phyloP scores from a whole-genome alignment of 92 coral and sea anemone genomes.

The Virgularia gustaviana region DNA sequence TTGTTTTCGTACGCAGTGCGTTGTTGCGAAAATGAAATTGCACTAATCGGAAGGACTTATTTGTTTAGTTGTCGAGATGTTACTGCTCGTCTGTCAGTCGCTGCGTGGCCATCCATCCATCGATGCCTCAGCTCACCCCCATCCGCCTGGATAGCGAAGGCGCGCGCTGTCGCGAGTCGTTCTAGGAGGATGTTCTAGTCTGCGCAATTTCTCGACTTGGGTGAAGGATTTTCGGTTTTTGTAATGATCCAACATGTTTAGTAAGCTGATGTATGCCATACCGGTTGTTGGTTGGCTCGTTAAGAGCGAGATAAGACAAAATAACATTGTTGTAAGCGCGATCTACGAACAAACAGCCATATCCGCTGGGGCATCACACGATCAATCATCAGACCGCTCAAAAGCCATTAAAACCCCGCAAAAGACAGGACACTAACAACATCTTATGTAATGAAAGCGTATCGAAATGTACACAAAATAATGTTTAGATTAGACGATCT shows the following conservation, averaged over 20 bases:
- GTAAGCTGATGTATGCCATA: background rate
- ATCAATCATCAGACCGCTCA: constrained; percentile 33
- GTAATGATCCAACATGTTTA: background rate
- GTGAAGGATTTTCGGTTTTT: no score
- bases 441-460: constrained; percentile 36
- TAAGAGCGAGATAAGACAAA: background rate
- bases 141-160: background rate
- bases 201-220: no score
- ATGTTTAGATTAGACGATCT: constrained; percentile 27
- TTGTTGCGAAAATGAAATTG: constrained; percentile 32
- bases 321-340: constrained; percentile 18
- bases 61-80: constrained; percentile 13
- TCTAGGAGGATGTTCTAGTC: no score
- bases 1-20: constrained; percentile 28
- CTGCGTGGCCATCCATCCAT: background rate
- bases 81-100: constrained; percentile 23
- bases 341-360: constrained; percentile 16
- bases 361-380: constrained; percentile 28
- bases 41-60: constrained; percentile 30
- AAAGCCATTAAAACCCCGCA: constrained; percentile 19
- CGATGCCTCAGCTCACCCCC: background rate
- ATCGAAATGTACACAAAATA: constrained; percentile 24
- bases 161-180: no score
- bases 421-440: constrained; percentile 38
- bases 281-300: background rate